Conservation (phyloP, 2,888 invertebrate species). For the Drosophila pseudotalamancana region DNA sequence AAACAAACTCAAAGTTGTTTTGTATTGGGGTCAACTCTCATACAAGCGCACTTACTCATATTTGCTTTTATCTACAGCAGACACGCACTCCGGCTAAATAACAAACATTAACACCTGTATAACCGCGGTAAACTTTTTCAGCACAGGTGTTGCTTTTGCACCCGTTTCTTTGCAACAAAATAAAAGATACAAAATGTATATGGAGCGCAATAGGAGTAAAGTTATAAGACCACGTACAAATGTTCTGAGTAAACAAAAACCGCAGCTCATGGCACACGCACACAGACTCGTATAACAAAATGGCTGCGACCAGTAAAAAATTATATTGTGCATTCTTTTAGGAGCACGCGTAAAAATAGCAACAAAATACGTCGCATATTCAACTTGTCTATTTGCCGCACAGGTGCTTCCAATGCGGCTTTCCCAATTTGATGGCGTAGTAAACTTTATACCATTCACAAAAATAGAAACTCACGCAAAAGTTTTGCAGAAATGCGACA, state of each 20-base stretch:
- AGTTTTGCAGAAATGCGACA: conserved; percentile 36
- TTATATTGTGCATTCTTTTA: conserved; percentile 76
- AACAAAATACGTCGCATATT: conserved; percentile 25
- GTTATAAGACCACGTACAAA: conserved; percentile 66
- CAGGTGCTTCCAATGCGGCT: conserved; percentile 30
- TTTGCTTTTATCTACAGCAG: conserved; percentile 53
- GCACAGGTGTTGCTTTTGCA: conserved; percentile 50
- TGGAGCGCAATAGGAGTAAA: conserved; percentile 44
- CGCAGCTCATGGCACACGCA: conserved; percentile 35
- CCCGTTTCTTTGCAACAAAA: conserved; percentile 35
- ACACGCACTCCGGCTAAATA: conserved; percentile 59
- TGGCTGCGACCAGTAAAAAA: conserved; percentile 59
- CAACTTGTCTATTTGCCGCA: conserved; percentile 44
- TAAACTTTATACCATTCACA: conserved; percentile 72
- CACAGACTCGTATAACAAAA: conserved; percentile 27
- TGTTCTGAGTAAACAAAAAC: conserved; percentile 69
- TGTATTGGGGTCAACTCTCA: conserved; percentile 18
- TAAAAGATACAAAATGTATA: conserved; percentile 46
- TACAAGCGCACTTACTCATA: conserved; percentile 13
- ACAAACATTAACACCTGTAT: conserved; percentile 73
- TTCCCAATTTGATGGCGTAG: conserved; percentile 61
- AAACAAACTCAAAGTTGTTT: conserved; percentile 39
- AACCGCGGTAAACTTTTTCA: conserved; percentile 42
- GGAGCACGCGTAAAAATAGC: conserved; percentile 52
- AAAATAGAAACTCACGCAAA: conserved; percentile 73